A percentile compares a stretch with the other conserved stretches of the same genome.
These are phyloP conservation scores for Drosophila mimetica DNA, from an alignment of 2,888 invertebrate genomes.

Conservation along the genomic window DNA sequence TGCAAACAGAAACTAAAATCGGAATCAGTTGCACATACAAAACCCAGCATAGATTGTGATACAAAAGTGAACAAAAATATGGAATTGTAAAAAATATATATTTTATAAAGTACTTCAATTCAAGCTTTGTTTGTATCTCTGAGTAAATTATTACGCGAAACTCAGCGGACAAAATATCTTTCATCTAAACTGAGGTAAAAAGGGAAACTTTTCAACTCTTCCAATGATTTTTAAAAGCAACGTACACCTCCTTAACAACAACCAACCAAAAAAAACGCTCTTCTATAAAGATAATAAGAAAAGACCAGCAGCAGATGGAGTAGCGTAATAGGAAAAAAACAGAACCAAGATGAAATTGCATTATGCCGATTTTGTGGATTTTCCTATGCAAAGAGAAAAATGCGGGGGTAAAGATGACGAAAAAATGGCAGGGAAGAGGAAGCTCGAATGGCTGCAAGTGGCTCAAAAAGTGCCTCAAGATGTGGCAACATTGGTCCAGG, in stretches of 20 bases:
- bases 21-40: conserved; percentile 9
- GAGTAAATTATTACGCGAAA: neutral
- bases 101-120: neutral
- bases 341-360: conserved; percentile 67
- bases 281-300: conserved; percentile 38
- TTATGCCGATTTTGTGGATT: conserved; percentile 74
- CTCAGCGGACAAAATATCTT: neutral
- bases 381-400: conserved; percentile 48
- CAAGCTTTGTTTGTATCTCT: too few relatives aligned
- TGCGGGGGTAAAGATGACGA: conserved; percentile 20
- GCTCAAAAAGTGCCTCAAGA: conserved; percentile 50
- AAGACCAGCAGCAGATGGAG: conserved; percentile 43
- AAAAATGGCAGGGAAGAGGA: conserved; percentile 13
- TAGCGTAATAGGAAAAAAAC: conserved; percentile 38
- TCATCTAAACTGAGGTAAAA: neutral
- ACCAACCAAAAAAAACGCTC: conserved; percentile 21
- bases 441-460: conserved; percentile 54
- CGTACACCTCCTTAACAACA: neutral
- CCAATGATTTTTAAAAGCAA: conserved; percentile 18
- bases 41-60: conserved; percentile 1
- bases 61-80: neutral
- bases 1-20: conserved; percentile 15
- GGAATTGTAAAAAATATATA: neutral
- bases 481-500: conserved; percentile 57
- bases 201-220: neutral